These are phyloP conservation scores for Percina caprodes DNA, from an alignment of 2,113 vertebrate species.

Conservation along the genomic window DNA sequence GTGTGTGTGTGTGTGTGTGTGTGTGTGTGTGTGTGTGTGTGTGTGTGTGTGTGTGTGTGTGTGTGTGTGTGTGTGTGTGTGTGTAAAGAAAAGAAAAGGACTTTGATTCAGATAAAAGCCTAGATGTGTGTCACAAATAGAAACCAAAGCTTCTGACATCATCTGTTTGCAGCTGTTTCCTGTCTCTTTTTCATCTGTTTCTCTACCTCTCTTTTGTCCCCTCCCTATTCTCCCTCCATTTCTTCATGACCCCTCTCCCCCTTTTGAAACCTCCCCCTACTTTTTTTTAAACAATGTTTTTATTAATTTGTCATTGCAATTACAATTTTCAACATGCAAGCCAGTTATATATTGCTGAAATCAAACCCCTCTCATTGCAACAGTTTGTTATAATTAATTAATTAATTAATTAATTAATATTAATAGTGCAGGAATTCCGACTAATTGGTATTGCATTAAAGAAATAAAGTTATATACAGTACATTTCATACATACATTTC, in stretches of 20 bases:
- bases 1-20: conserved; percentile 1
- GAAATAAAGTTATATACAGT: too few species aligned
- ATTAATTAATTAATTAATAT: too few species aligned
- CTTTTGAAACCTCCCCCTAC: background rate
- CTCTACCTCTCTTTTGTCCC: background rate
- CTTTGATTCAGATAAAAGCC: conserved; percentile 63
- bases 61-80: background rate
- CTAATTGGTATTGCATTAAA: too few species aligned
- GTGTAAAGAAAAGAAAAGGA: background rate
- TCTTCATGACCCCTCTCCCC: background rate
- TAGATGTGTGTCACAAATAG: conserved; percentile 66
- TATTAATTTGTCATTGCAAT: too few species aligned
- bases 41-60: conserved; percentile 34
- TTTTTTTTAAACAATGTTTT: too few species aligned
- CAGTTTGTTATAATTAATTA: too few species aligned
- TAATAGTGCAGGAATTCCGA: too few species aligned
- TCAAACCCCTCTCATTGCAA: too few species aligned
- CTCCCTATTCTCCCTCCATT: background rate
- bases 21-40: conserved; percentile 19
- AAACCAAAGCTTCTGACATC: conserved; percentile 49
- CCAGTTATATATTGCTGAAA: too few species aligned
- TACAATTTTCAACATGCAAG: too few species aligned
- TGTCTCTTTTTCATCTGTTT: conserved; percentile 44
- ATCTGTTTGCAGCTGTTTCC: conserved; percentile 58
- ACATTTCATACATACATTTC: too few species aligned